Conservation (phyloP, 1,140 invertebrate species). For the Aphelenchoides besseyi region DNA sequence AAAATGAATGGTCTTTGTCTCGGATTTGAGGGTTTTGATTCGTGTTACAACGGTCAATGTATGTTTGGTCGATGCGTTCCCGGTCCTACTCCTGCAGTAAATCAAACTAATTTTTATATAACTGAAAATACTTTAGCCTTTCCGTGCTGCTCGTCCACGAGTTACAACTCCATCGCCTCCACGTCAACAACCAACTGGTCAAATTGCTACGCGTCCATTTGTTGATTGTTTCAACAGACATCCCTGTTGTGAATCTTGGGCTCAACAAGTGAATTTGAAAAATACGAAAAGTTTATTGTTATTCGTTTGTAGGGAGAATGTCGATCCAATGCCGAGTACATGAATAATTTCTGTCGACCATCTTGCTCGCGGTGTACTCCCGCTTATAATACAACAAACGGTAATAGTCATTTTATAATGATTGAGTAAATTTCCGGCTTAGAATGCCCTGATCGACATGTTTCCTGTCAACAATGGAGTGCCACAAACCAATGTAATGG, state of each 20-base stretch:
- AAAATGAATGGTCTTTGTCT: constrained; percentile 54
- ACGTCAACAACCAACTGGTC: neutral
- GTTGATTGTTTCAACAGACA: constrained; percentile 55
- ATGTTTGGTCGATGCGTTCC: constrained; percentile 53
- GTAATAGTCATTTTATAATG: constrained; percentile 29
- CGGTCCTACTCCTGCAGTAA: constrained; percentile 51
- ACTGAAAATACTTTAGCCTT: constrained; percentile 8
- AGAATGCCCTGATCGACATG: constrained; percentile 49
- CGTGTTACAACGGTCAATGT: constrained; percentile 56
- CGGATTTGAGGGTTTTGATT: constrained; percentile 56
- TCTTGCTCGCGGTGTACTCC: constrained; percentile 51
- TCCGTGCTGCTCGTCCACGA: constrained; percentile 7
- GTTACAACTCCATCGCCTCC: constrained; percentile 2
- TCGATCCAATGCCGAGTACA: constrained; percentile 39
- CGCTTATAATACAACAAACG: constrained; percentile 51
- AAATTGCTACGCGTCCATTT: constrained; percentile 41
- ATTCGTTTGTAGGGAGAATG: constrained; percentile 28
- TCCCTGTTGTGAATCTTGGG: constrained; percentile 58
- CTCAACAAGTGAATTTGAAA: constrained; percentile 47
- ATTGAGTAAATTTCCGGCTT: constrained; percentile 42
- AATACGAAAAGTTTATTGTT: constrained; percentile 53
- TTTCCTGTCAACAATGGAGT: constrained; percentile 45
- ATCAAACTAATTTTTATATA: neutral
- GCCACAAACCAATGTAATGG: constrained; percentile 32
- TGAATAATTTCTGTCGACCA: constrained; percentile 38